phyloP scores from a whole-genome alignment of 1,140 invertebrate species.

The Zeugodacus cucurbitae region DNA sequence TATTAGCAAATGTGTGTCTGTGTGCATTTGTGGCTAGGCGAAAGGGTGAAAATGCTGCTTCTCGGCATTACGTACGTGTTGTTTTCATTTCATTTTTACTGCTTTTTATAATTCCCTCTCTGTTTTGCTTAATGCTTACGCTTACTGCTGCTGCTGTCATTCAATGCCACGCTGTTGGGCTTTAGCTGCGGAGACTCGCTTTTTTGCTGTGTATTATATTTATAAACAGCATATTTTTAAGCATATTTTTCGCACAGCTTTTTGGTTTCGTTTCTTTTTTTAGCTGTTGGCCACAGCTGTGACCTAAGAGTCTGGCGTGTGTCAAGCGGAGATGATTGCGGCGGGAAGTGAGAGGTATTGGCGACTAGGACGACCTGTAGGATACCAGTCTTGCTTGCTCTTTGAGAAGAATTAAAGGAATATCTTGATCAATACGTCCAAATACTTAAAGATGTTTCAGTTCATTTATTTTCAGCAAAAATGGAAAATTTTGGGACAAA shows the following conservation, averaged over 20 bases:
- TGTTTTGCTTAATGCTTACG: not conserved
- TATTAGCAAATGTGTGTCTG: not conserved
- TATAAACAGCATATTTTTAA: conserved; percentile 5
- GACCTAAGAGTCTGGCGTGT: not conserved
- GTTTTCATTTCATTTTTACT: not conserved
- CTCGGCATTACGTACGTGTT: not conserved
- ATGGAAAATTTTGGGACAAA: too few species aligned
- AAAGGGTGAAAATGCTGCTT: not conserved
- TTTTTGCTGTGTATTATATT: not conserved
- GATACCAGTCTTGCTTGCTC: too few species aligned
- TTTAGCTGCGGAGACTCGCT: not conserved
- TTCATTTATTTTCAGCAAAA: too few species aligned
- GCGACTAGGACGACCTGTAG: too few species aligned
- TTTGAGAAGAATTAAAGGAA: too few species aligned
- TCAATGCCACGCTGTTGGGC: not conserved
- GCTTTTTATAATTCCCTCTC: not conserved
- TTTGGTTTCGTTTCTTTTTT: not conserved
- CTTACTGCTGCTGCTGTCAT: not conserved
- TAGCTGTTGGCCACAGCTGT: not conserved
- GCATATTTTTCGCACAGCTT: not conserved
- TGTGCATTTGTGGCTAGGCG: not conserved
- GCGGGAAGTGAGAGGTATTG: too few species aligned
- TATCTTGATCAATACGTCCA: too few species aligned
- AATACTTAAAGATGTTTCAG: too few species aligned
- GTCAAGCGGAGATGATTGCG: too few species aligned